Evolutionary conservation across 2,888 invertebrate genomes (phyloP), one percentile per base, ranked within the genome.

Genomic region (Drosophila paracracens): DNA sequence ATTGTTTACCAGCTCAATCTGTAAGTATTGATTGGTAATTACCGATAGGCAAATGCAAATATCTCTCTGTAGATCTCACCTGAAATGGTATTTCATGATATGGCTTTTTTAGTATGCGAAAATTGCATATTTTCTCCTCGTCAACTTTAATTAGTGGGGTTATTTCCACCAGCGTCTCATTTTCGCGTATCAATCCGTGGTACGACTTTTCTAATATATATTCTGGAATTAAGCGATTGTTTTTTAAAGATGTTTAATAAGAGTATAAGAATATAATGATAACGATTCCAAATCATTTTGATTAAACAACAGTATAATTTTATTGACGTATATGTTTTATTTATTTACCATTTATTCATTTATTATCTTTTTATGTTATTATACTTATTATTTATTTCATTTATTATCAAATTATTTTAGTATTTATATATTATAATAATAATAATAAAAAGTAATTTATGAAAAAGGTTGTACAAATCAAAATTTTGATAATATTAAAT

Each of bases 71-170:
- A 8, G 38, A 27, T 57, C 93, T 92, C 85, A 97, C 97, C 94
- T 96, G 96, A 92, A 98, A 98, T n/a, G 98, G 98, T 76, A 97
- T 97, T 92, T 98, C 98, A 71, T 97, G 97, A 94, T 98, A 97
- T 92, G 97, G 97, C 93, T 97, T 97, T 93, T 97, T 98, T 70
- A 97, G 95, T 87, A 98, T 98, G 88, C 96, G 96, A 94, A 97
- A 98, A 91, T 96, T 96, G 94, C 98, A 98, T 76, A 98, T 96
- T 81, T 96, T 95, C 53, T 96, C 95, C 60, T 97, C 97, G 52
- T 96, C 94, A 61, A 97, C 98, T 88, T 97, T 95, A 92, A 98
- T 98, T 83, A 96, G 95, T n/a, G 98, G 98, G 75, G 97, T 98
- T 90, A 98, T 97, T 94, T 98, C 98, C 83, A 98, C 98, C 83